Percentiles rank a stretch among this genome's conserved stretches.
phyloP scores from a whole-genome alignment of 2,797 vertebrate genomes.

The Diglossa cyanea region DNA sequence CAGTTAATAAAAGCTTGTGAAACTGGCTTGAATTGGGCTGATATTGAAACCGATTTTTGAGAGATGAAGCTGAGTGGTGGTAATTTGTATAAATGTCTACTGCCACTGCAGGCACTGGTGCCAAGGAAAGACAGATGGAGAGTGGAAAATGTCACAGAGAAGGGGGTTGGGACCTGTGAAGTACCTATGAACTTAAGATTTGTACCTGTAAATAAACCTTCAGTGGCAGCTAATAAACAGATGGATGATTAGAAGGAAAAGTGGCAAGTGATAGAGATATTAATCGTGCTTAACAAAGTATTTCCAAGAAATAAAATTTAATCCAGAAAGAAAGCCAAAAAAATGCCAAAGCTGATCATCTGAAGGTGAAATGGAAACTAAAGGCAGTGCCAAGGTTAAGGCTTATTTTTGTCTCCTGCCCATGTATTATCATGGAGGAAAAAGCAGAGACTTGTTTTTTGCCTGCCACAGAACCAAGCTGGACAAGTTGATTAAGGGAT shows the following conservation, averaged over 20 bases:
- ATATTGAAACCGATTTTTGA: not conserved
- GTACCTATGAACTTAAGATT: not conserved
- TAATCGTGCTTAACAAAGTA: not conserved
- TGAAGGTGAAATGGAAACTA: not conserved
- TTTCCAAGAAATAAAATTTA: not conserved
- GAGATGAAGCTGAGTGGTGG: not conserved
- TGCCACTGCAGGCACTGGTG: not conserved
- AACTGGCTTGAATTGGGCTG: not conserved
- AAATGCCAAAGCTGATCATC: not conserved
- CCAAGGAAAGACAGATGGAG: conserved; percentile 1
- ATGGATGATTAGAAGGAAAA: not conserved
- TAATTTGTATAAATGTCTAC: not conserved
- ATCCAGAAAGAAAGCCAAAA: not conserved
- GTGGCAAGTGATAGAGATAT: not conserved
- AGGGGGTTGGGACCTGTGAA: not conserved
- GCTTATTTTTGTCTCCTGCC: not conserved
- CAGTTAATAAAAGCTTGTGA: not conserved
- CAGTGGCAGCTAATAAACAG: not conserved
- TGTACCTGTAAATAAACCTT: not conserved
- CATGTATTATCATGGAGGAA: not conserved
- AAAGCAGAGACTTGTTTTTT: not conserved
- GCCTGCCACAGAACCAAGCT: not conserved
- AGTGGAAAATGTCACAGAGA: not conserved
- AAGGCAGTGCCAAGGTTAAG: not conserved
- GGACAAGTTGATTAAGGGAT: not conserved